Conservation (phyloP, 2,888 invertebrate genomes). For the Biston stratarius region DNA sequence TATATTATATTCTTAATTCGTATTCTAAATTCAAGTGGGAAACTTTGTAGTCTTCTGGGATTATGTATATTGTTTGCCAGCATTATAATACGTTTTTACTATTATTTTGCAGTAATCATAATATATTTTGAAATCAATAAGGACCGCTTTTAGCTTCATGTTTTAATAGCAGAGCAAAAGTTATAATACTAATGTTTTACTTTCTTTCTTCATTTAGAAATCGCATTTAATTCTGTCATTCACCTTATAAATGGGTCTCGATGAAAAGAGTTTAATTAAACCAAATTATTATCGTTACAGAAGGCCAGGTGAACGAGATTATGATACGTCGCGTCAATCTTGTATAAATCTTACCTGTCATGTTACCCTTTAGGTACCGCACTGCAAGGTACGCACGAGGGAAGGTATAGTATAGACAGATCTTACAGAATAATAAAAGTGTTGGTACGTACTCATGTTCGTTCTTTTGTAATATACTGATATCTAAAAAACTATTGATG, state of each 20-base stretch:
- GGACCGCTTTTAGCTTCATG: conserved; percentile 6
- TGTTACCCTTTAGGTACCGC: conserved; percentile 51
- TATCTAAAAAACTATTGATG: conserved; percentile 10
- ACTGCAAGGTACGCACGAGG: conserved; percentile 38
- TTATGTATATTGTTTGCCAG: background rate
- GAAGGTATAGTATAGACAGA: conserved; percentile 51
- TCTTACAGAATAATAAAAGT: conserved; percentile 33
- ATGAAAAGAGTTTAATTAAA: conserved; percentile 38
- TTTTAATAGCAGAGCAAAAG: conserved; percentile 7
- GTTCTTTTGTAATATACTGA: background rate
- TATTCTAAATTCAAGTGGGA: background rate
- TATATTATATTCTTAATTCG: no score
- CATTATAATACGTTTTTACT: conserved; percentile 1
- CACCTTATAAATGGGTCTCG: conserved; percentile 4
- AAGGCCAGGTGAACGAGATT: conserved; percentile 55
- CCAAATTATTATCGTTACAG: conserved; percentile 68
- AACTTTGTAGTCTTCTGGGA: background rate
- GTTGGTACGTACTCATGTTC: conserved; percentile 54
- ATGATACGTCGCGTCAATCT: conserved; percentile 51
- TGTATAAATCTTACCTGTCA: conserved; percentile 47
- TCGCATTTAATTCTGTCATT: background rate
- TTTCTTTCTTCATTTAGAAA: background rate
- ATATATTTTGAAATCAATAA: background rate
- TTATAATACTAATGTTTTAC: conserved; percentile 3
- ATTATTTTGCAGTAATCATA: conserved; percentile 4